These are phyloP conservation scores for Ictalurus punctatus DNA, from an alignment of 2,113 vertebrate species.

Conservation along the genomic window DNA sequence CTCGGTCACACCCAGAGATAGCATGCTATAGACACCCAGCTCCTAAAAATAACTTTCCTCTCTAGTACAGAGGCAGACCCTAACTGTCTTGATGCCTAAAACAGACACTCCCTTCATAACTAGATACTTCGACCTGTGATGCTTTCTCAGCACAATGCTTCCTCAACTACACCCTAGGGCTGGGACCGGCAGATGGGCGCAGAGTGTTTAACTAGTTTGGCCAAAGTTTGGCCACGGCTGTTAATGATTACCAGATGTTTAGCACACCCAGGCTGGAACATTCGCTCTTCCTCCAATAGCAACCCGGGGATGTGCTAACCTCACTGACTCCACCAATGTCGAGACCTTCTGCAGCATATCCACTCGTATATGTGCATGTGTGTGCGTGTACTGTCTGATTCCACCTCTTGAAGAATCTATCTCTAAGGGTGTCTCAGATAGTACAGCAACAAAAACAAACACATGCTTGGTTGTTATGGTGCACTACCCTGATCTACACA, in stretches of 20 bases:
- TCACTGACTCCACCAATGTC: slow-evolving; percentile 41
- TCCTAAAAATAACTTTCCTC: slow-evolving; percentile 55
- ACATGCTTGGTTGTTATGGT: slow-evolving; percentile 32
- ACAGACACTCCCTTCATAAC: slow-evolving; percentile 42
- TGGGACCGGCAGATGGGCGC: slow-evolving; percentile 25
- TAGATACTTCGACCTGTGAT: slow-evolving; percentile 27
- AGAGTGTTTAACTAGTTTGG: slow-evolving; percentile 53
- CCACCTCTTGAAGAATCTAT: slow-evolving; percentile 13
- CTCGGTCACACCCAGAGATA: slow-evolving; percentile 52
- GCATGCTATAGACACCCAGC: slow-evolving; percentile 31
- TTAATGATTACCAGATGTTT: slow-evolving; percentile 57
- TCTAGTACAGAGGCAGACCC: slow-evolving; percentile 37
- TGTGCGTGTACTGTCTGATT: neutral
- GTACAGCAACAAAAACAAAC: slow-evolving; percentile 21
- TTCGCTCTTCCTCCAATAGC: slow-evolving; percentile 43
- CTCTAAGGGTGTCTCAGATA: slow-evolving; percentile 18
- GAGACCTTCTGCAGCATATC: neutral
- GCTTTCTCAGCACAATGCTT: slow-evolving; percentile 21
- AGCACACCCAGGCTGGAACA: slow-evolving; percentile 48
- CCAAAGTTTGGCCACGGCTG: slow-evolving; percentile 55
- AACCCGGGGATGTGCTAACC: slow-evolving; percentile 32
- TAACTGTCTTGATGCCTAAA: slow-evolving; percentile 45
- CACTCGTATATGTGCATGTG: neutral
- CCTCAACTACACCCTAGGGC: slow-evolving; percentile 42
- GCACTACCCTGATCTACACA: slow-evolving; percentile 23